phyloP scores from a whole-genome alignment of 1,140 invertebrate genomes.

The Brachionus asplanchnoidis region DNA sequence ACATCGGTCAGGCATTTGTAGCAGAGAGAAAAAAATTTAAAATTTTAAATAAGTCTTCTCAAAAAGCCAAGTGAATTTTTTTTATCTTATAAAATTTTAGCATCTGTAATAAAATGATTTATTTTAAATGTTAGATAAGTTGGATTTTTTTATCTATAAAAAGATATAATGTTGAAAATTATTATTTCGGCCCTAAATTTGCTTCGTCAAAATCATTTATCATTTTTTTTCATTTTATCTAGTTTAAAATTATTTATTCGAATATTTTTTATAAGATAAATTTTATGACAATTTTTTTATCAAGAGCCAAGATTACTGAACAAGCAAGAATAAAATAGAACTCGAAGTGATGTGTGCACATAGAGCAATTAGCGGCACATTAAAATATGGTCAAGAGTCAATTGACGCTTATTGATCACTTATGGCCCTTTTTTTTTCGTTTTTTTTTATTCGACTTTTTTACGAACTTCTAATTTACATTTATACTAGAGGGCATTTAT shows the following conservation, averaged over 20 bases:
- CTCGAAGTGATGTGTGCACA: background rate
- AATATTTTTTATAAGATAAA: background rate
- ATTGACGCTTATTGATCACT: slow-evolving; percentile 21
- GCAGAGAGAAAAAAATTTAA: no score
- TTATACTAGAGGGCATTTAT: slow-evolving; percentile 30
- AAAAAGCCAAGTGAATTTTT: background rate
- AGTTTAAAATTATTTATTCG: background rate
- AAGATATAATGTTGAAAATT: no score
- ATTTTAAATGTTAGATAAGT: background rate
- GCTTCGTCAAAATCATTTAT: no score
- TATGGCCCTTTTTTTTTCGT: background rate
- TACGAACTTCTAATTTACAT: slow-evolving; percentile 23
- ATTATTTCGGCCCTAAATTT: no score
- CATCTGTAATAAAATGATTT: background rate
- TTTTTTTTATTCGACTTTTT: background rate
- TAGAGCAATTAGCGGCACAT: background rate
- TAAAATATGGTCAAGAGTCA: background rate
- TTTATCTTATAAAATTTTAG: background rate
- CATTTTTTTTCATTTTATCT: background rate
- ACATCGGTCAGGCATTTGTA: background rate
- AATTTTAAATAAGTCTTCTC: no score
- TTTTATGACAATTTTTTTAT: background rate
- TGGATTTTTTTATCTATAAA: no score
- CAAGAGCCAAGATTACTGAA: background rate
- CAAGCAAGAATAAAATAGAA: background rate